phyloP scores from a whole-genome alignment of 2,113 vertebrate species.

The Dipodomys spectabilis region DNA sequence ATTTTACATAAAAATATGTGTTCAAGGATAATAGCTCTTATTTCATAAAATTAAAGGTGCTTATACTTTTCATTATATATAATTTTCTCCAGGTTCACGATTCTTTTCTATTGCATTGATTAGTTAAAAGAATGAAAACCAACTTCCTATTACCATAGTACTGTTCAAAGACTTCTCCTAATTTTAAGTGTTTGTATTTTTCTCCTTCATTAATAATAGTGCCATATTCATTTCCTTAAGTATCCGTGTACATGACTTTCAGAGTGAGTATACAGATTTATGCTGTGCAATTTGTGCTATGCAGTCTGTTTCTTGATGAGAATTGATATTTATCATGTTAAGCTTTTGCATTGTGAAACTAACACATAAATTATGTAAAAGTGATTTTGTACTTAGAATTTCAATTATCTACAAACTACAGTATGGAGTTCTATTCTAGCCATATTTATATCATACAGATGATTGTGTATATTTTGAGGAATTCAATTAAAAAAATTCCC shows the following conservation, averaged over 20 bases:
- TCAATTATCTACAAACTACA: not conserved
- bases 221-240: conserved; percentile 22
- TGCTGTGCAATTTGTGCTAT: not conserved
- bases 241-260: not conserved
- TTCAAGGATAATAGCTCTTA: not conserved
- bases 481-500: not conserved
- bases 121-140: not conserved
- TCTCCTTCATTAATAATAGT: conserved; percentile 13
- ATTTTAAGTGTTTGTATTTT: conserved; percentile 2
- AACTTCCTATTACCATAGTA: not conserved
- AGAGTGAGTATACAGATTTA: not conserved
- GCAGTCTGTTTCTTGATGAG: not conserved
- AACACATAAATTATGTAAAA: not conserved
- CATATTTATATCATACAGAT: not conserved
- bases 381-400: not conserved
- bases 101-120: not conserved
- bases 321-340: not conserved
- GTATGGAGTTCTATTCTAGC: not conserved
- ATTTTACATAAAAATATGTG: not conserved
- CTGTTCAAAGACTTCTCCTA: not conserved
- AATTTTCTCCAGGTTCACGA: not conserved
- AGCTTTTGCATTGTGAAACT: conserved; percentile 6
- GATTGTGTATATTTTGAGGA: not conserved
- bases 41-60: too few relatives aligned
- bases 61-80: not conserved